These are phyloP conservation scores for Habropoda laboriosa DNA, from an alignment of 1,140 invertebrate genomes.

Conservation along the genomic window DNA sequence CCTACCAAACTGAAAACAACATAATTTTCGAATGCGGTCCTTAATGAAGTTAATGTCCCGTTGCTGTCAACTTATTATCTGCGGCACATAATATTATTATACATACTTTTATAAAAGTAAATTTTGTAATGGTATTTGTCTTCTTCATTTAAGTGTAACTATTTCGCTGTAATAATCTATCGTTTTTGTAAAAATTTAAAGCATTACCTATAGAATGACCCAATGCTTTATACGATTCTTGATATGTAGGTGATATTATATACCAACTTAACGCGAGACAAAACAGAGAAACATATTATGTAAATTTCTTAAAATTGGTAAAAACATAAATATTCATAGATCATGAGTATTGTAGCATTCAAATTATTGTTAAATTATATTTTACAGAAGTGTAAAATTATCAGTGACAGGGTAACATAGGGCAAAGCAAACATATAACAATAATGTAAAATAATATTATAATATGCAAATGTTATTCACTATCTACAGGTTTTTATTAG, in stretches of 20 bases:
- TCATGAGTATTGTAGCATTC: neutral
- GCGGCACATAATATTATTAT: no score
- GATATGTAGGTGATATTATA: slow-evolving; percentile 9
- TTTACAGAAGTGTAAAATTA: neutral
- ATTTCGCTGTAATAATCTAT: no score
- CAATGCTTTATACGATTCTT: slow-evolving; percentile 30
- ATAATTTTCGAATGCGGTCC: no score
- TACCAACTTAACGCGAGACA: neutral
- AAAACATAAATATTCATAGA: slow-evolving; percentile 13
- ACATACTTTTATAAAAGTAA: no score
- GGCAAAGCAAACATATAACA: neutral
- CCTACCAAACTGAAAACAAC: no score
- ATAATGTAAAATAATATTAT: neutral
- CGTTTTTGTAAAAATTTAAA: no score
- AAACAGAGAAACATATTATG: neutral
- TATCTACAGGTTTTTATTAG: no score
- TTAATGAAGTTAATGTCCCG: no score
- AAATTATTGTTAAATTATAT: slow-evolving; percentile 4
- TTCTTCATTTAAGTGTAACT: no score
- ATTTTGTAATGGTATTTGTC: no score
- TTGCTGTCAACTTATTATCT: no score
- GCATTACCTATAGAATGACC: no score
- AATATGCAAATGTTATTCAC: slow-evolving; percentile 5
- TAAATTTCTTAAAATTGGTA: neutral
- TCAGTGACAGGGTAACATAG: slow-evolving; percentile 17